Base-by-base conservation (phyloP, 2,888 invertebrate species). In the Stegophylla sp. region DNA sequence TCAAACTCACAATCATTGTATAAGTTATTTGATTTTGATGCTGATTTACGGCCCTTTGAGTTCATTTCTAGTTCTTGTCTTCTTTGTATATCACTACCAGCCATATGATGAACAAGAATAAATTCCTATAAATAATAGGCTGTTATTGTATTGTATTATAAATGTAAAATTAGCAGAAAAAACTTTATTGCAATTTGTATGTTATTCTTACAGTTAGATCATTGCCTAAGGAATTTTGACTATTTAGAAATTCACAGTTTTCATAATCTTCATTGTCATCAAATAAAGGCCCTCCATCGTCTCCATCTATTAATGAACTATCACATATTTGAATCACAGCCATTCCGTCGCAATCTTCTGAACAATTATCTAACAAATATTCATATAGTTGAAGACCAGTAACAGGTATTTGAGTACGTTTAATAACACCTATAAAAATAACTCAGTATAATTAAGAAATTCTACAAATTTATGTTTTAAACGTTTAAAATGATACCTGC, bases 401-500 rank as follows among this genome's bases (percentile, higher is more conserved):
- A 13, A 79, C 79, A 17, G 79, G 41, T 69, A 79, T 71, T 26
- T 71, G 34, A 3, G 61, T 61, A 13, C 71, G 79, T n/a, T 71
- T 71, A 1, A 79, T 61, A 23, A 71, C 17, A 43, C 69, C 79
- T 79, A n/a, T 34, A 34, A 34, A 34, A 13, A 43, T 28, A 3
- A 73, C 26, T 48, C 12, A 1, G n/a, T n/a, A 28, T 3, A 59
- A 41, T 41, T 41, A 17, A 43, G 17, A 9, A 15, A 28, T 15
- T 43, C 3, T 20, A 66, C 15, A 20, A 5, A 23, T 23, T 23
- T 3, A 41, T 1, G 56, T 53, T 53, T 56, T 13, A 86, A 85
- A 20, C 79, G 82, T 61, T 77, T 53, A 67, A 61, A 66, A 72
- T 83, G 84, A 83, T 87, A 91, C 92, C 92, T 86, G 91, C 89